Base-by-base conservation (phyloP, 2,888 invertebrate species). In the Aproaerema taeniolella region DNA sequence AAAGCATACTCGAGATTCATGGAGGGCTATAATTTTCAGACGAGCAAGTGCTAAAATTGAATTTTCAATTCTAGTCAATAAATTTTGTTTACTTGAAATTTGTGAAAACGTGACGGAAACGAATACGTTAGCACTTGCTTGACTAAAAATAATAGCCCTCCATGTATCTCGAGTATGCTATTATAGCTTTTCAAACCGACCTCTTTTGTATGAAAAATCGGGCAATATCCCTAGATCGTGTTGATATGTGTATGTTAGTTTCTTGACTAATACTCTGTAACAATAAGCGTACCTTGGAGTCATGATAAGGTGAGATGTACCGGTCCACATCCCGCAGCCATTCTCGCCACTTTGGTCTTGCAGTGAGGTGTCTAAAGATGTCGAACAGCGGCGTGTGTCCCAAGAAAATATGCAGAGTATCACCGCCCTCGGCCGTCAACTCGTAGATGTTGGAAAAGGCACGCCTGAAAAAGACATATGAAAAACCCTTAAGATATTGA, bases 321-420 rank as follows among this genome's bases (percentile, higher is more conserved):
- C 89, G 87, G 39, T 88, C 81, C 2, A 90, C 88, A 57, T 93
- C 91, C 59, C 87, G 74, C 83, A 93, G 91, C 64, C 92, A 93
- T 1, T 65, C 54, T 15, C 79, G 69, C 91, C 93, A 95, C 54
- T 88, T 88, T 1, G 56, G 51, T n/a, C n/a, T n/a, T n/a, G n/a
- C n/a, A n/a, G n/a, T n/a, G n/a, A 94, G 67, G n/a, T 75, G 78
- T 31, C 90, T 85, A 64, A 92, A 94, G 1, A 92, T 88, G 26
- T 92, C 89, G 61, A 89, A 94, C 5, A 93, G 88, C 0, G 91
- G 90, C 71, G 91, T 91, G 42, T 87, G 88, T 0, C 92, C 92
- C 16, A 93, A 67, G 56, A 94, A 93, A 11, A 91, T 87, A 1
- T 94, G 63, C 8, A 94, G 68, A 33, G 91, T 89, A 53, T 91